These are phyloP conservation scores for Aethes cnicana DNA, from an alignment of 2,888 invertebrate genomes.

Conservation along the genomic window DNA sequence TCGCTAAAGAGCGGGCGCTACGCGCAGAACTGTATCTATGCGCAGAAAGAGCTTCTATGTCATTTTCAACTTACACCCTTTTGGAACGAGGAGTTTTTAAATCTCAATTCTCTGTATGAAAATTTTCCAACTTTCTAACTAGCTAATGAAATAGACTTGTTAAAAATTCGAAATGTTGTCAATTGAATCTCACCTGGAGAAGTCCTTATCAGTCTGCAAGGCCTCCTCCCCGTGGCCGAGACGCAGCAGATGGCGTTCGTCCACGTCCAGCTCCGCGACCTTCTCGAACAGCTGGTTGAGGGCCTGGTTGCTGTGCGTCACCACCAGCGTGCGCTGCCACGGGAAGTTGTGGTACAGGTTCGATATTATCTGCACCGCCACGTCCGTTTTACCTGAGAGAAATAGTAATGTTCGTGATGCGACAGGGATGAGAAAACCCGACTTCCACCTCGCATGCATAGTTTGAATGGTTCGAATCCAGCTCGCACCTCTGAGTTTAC, in stretches of 20 bases:
- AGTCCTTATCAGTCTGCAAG: conserved; percentile 99
- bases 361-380: conserved; percentile 99
- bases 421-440: too few species aligned
- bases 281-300: conserved; percentile 99
- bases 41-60: too few species aligned
- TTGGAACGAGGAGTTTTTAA: too few species aligned
- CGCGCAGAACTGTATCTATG: too few species aligned
- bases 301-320: conserved; percentile 99
- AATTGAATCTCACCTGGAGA: conserved; percentile 85
- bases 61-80: too few species aligned
- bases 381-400: conserved; percentile 95
- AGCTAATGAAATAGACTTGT: too few species aligned
- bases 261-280: conserved; percentile 98
- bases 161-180: not conserved
- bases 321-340: conserved; percentile 97
- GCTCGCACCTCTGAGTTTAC: too few species aligned
- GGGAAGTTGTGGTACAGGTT: conserved; percentile 99
- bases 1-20: too few species aligned
- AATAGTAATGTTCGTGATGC: not conserved
- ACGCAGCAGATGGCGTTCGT: conserved; percentile 98
- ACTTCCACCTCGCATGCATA: too few species aligned
- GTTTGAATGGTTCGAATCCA: too few species aligned
- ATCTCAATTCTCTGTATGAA: too few species aligned
- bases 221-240: conserved; percentile 99
- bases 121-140: too few species aligned